Base-by-base conservation (phyloP, 1,140 invertebrate genomes). In the Thereuonema tuberculata region DNA sequence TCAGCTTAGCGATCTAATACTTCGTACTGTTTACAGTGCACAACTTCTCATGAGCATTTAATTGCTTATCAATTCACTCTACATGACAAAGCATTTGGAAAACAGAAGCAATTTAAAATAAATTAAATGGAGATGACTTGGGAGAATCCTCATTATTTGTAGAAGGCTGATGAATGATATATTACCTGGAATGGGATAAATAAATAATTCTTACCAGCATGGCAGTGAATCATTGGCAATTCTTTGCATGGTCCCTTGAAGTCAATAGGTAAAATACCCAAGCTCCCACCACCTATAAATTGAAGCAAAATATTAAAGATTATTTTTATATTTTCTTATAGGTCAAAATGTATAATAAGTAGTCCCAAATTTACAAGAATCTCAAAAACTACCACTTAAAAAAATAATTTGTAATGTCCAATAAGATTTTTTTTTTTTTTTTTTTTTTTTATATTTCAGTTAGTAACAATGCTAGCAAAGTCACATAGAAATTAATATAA, bases 171-270 rank as follows among this genome's bases (percentile, higher is more conserved):
- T n/a, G n/a, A n/a, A n/a, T n/a, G n/a, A n/a, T n/a, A n/a, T n/a
- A n/a, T n/a, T 52, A 12, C 21, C 24, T 58, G 55, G 3, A 25
- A 28, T 27, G 23, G 27, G 14, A 15, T 55, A 9, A 55, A 26
- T 55, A 24, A 53, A 1, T 27, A 47, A 12, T 52, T 17, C 56
- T 57, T 64, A 73, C 73, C 72, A 58, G 67, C 64, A 70, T 75
- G 73, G 48, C 64, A 75, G 61, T 66, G 86, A 56, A 92, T 76
- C 56, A 87, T 66, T 26, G 88, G 88, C 82, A 90, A 86, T 43
- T 82, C 83, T 76, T 86, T 87, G 65, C 83, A 86, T 71, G 88
- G 81, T 0, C 91, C 91, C 66, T 82, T 87, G 68, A 91, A 86
- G 69, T 88, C 84, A 23, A 93, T 72, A 5, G 89, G 86, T 50